These are phyloP conservation scores for Epiblema foenella DNA, from an alignment of 2,888 invertebrate species.

Conservation along the genomic window DNA sequence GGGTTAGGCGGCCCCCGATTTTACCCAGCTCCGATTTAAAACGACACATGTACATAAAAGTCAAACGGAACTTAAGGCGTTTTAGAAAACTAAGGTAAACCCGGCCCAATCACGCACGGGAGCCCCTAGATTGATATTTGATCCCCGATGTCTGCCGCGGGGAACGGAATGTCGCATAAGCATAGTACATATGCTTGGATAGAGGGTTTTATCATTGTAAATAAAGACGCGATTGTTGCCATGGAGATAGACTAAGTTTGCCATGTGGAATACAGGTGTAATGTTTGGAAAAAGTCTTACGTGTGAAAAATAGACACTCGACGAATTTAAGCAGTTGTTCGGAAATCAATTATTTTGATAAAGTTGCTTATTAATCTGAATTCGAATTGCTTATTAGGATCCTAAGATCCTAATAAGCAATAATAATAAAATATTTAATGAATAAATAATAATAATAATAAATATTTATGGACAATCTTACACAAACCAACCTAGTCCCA, in stretches of 20 bases:
- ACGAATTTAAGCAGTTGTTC: too few species aligned
- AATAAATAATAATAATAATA: too few species aligned
- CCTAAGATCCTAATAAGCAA: too few species aligned
- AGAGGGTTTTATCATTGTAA: constrained; percentile 35
- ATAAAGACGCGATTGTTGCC: constrained; percentile 27
- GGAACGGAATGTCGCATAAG: constrained; percentile 31
- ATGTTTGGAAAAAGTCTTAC: neutral
- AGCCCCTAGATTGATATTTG: constrained; percentile 80
- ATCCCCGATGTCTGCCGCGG: constrained; percentile 65
- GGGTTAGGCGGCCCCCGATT: constrained; percentile 34
- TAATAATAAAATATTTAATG: too few species aligned
- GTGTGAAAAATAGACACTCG: neutral
- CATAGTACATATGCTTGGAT: constrained; percentile 31
- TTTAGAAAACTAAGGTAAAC: constrained; percentile 16
- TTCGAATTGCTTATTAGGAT: neutral
- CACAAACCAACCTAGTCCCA: too few species aligned
- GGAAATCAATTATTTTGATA: too few species aligned
- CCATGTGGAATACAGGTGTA: neutral
- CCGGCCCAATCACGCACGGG: constrained; percentile 55
- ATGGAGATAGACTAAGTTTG: constrained; percentile 16
- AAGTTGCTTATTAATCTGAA: neutral
- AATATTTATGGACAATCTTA: too few species aligned
- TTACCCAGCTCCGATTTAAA: neutral
- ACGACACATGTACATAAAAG: neutral
- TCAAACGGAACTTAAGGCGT: constrained; percentile 1